phyloP scores from a whole-genome alignment of 2,113 vertebrate species.

The Melanostigma gelatinosum region DNA sequence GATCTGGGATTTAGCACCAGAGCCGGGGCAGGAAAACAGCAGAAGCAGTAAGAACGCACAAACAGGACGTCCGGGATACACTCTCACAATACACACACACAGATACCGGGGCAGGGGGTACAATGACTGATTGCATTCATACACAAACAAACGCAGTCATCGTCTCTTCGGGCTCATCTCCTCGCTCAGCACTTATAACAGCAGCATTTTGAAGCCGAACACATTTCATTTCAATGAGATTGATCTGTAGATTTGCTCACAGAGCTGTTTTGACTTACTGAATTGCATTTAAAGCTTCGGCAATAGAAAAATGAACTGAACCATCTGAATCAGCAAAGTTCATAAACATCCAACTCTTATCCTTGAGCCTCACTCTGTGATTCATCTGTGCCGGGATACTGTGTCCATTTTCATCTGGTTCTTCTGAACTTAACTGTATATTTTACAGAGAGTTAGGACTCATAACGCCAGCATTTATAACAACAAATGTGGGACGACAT shows the following conservation, averaged over 20 bases:
- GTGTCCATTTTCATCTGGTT: too few relatives aligned
- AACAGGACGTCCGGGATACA: conserved; percentile 73
- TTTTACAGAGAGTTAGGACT: too few relatives aligned
- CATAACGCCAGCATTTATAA: too few relatives aligned
- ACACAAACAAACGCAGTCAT: conserved; percentile 4
- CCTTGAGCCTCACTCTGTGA: too few relatives aligned
- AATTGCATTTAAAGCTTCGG: conserved; percentile 4
- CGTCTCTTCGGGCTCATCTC: too few relatives aligned
- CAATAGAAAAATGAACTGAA: too few relatives aligned
- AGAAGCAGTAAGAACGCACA: conserved; percentile 52
- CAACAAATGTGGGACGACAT: too few relatives aligned
- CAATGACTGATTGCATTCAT: background rate
- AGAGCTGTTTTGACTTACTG: background rate
- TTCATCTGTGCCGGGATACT: too few relatives aligned
- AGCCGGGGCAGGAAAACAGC: conserved; percentile 57
- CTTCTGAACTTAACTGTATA: too few relatives aligned
- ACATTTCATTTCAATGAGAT: background rate
- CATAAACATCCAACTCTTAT: too few relatives aligned
- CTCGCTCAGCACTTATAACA: background rate
- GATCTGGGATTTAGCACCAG: conserved; percentile 55
- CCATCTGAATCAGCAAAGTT: too few relatives aligned
- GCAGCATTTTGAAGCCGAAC: background rate
- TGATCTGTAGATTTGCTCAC: background rate
- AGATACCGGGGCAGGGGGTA: background rate
- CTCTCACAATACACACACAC: conserved; percentile 49